Conservation (phyloP, 92 coral and sea anemone species). For the Epizoanthus illoricatus region DNA sequence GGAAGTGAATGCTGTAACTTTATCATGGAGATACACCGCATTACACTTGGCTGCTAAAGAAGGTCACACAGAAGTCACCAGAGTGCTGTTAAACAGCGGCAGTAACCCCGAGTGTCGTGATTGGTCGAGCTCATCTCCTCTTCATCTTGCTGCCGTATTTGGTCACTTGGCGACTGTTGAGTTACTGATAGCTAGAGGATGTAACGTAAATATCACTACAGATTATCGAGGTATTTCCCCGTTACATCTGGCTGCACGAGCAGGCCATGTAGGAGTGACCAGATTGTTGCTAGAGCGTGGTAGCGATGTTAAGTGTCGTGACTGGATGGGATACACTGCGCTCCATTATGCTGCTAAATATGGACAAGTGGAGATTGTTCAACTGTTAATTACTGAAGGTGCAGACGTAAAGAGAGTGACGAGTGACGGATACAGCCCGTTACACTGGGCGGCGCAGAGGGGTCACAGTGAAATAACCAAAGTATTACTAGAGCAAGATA, state of each 20-base stretch:
- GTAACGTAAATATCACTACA: not conserved
- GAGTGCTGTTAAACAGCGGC: not conserved
- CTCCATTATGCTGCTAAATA: not conserved
- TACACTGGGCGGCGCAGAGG: not conserved
- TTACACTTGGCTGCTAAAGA: not conserved
- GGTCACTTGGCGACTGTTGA: constrained; percentile 18
- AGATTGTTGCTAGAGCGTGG: not conserved
- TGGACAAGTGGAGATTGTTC: not conserved
- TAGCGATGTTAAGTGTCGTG: not conserved
- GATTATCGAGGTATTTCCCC: not conserved
- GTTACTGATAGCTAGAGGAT: not conserved
- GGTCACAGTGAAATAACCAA: not conserved
- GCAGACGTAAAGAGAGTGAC: not conserved
- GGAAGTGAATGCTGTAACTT: not conserved
- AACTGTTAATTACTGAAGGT: not conserved
- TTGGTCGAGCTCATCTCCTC: not conserved
- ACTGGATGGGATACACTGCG: not conserved
- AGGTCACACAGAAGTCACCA: constrained; percentile 1
- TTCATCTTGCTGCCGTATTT: not conserved
- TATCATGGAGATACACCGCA: not conserved
- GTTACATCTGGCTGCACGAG: not conserved
- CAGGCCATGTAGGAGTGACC: not conserved
- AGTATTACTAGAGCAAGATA: not conserved
- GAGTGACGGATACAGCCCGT: not conserved
- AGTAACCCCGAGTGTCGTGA: not conserved